Conservation (phyloP, 2,113 vertebrate genomes). For the Rana temporaria region DNA sequence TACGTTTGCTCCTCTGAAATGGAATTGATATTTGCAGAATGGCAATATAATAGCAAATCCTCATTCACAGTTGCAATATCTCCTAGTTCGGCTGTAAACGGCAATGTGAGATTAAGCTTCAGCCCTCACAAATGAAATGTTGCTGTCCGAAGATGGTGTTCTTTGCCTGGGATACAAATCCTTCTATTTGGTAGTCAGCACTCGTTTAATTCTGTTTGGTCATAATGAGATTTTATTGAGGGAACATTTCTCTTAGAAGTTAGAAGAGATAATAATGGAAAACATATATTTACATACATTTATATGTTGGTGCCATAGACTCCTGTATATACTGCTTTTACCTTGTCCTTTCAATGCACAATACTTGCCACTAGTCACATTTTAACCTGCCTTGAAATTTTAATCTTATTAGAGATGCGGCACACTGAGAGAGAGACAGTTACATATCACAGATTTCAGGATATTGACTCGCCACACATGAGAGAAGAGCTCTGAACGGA, state of each 20-base stretch:
- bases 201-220: constrained; percentile 15
- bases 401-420: too few relatives aligned
- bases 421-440: too few relatives aligned
- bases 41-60: constrained; percentile 41
- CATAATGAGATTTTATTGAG: neutral
- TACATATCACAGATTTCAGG: too few relatives aligned
- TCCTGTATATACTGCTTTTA: too few relatives aligned
- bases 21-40: constrained; percentile 60
- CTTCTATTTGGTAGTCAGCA: constrained; percentile 3
- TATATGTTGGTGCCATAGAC: too few relatives aligned
- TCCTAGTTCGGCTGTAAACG: constrained; percentile 18
- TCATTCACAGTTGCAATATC: constrained; percentile 18
- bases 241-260: neutral
- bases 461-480: too few relatives aligned
- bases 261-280: neutral
- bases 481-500: too few relatives aligned
- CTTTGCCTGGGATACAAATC: neutral
- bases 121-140: constrained; percentile 27
- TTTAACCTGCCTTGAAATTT: too few relatives aligned
- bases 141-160: neutral
- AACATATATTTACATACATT: too few relatives aligned
- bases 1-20: constrained; percentile 62
- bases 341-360: too few relatives aligned
- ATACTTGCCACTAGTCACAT: too few relatives aligned
- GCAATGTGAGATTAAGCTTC: constrained; percentile 32